Evolutionary conservation across 1,140 invertebrate species (phyloP).

Genomic region (Plectus sambesii): DNA sequence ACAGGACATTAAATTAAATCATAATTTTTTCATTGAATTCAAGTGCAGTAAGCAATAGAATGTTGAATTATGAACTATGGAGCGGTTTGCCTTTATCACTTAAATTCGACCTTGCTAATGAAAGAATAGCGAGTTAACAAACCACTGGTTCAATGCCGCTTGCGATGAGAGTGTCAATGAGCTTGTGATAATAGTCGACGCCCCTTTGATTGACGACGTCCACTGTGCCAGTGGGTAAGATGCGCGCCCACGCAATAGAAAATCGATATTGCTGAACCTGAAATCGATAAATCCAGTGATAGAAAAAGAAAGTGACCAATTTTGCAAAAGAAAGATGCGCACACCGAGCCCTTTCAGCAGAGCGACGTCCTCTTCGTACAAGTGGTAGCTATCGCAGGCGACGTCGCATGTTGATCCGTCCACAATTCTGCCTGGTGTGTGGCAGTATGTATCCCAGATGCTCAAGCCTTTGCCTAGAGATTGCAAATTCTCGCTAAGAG

Average conservation of each 20-base stretch:
- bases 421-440: constrained; percentile 13
- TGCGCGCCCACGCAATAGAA: constrained; percentile 59
- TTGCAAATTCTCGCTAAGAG: neutral
- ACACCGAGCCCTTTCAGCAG: constrained; percentile 21
- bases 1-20: too few species aligned
- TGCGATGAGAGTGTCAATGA: constrained; percentile 55
- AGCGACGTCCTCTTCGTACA: constrained; percentile 29
- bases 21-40: too few species aligned
- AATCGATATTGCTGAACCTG: constrained; percentile 55
- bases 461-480: constrained; percentile 29
- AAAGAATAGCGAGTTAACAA: constrained; percentile 5
- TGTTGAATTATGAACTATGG: neutral
- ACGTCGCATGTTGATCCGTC: constrained; percentile 23
- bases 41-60: too few species aligned
- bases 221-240: constrained; percentile 55
- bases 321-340: neutral
- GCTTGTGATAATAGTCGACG: constrained; percentile 57
- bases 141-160: constrained; percentile 57
- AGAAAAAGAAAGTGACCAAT: neutral
- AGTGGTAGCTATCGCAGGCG: constrained; percentile 25
- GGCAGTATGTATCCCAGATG: constrained; percentile 29
- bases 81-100: neutral
- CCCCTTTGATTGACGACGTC: constrained; percentile 53
- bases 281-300: neutral
- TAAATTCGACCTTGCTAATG: too few species aligned